phyloP scores from a whole-genome alignment of 2,888 invertebrate genomes.

The Leptogaster cylindrica region DNA sequence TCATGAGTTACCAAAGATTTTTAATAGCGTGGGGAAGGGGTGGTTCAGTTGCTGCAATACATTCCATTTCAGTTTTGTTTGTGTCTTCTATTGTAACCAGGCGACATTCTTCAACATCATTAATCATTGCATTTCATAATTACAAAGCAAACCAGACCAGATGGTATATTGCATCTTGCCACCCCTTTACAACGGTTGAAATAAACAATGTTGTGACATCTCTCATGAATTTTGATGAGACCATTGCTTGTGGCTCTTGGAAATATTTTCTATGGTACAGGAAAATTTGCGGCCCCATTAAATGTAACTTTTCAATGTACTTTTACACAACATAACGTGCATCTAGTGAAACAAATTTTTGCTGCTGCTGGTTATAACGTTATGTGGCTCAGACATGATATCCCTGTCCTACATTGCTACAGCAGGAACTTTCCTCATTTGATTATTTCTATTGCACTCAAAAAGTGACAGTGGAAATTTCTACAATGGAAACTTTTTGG shows the following conservation, averaged over 20 bases:
- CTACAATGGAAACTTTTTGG: too few relatives aligned
- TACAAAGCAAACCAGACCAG: constrained; percentile 1
- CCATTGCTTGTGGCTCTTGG: not conserved
- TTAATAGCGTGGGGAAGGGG: too few relatives aligned
- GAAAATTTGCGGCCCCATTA: constrained; percentile 12
- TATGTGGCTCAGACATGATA: not conserved
- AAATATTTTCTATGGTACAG: not conserved
- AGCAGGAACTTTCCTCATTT: not conserved
- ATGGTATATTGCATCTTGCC: not conserved
- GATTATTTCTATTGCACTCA: too few relatives aligned
- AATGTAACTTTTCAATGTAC: constrained; percentile 22
- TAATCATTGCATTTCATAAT: constrained; percentile 34
- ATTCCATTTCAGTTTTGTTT: not conserved
- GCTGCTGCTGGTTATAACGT: not conserved
- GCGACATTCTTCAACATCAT: constrained; percentile 5
- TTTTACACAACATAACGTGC: constrained; percentile 4
- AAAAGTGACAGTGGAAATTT: too few relatives aligned
- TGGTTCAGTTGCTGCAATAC: not conserved
- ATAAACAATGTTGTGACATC: constrained; percentile 28
- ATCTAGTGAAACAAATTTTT: constrained; percentile 14
- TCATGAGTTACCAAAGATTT: not conserved
- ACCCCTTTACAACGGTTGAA: not conserved
- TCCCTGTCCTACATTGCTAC: not conserved
- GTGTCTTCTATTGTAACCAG: not conserved
- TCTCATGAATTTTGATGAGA: constrained; percentile 31